Evolutionary conservation across 2,888 invertebrate genomes (phyloP), one percentile per base, ranked within the genome.

Genomic region (Cerceris ruficornis): DNA sequence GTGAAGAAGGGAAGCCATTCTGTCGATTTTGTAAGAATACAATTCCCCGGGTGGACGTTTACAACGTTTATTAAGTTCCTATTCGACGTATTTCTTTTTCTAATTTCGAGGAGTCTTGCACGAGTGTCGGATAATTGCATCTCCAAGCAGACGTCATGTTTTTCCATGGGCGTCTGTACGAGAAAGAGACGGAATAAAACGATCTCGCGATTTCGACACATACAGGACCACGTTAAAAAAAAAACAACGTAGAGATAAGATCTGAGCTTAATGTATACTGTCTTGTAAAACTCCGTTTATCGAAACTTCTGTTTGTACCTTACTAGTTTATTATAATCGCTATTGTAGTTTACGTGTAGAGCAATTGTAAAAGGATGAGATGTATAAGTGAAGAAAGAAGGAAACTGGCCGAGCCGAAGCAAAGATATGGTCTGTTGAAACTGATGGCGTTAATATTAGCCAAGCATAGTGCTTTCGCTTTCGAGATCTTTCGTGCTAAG

Each of bases 291-390:
- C 72, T 28, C 28, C 71, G 71, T 72, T 46, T 80, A 81, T 77
- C 4, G 75, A 86, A 87, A 88, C 81, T 88, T 88, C 87, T 88
- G 84, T 90, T 90, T 90, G 89, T 90, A 91, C 86, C 88, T 89
- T 89, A 85, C 75, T 88, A 86, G 86, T 87, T 86, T 88, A 86
- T 83, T 82, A 77, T 74, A 69, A 72, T 28, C 52, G 73, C 74
- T 74, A 74, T 69, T 76, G 83, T 83, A 84, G 82, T 83, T 83
- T 81, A 82, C 59, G 81, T 70, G 55, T 84, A 79, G 74, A 70
- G 68, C 71, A 67, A 80, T 68, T 61, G 68, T 75, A 62, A 71
- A 58, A 69, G 50, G 50, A 52, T 46, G 50, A 55, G 61, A 64
- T 41, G 17, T 52, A 69, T 15, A 57, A 65, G 49, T 57, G 49